Percentiles rank a stretch among this genome's conserved stretches.
Conservation (phyloP, 2,888 invertebrate species). For the Elysia crispata region DNA sequence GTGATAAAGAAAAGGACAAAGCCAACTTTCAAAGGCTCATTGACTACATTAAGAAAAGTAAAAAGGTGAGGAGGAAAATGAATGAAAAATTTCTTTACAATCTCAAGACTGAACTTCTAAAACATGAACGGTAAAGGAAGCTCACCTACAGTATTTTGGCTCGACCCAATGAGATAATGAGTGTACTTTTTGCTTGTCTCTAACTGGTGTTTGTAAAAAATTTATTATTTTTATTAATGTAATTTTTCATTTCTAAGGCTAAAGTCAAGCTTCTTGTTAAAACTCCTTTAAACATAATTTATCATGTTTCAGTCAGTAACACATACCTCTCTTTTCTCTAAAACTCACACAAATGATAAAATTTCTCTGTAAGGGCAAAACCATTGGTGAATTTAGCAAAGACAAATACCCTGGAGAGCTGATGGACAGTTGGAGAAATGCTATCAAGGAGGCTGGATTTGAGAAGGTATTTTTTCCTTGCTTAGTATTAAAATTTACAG, state of each 20-base stretch:
- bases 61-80: constrained; percentile 79
- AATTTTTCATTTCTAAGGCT: too few relatives aligned
- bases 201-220: too few relatives aligned
- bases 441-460: constrained; percentile 87
- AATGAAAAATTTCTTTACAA: background rate
- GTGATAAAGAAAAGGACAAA: constrained; percentile 93
- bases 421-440: constrained; percentile 91
- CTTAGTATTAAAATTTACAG: too few relatives aligned
- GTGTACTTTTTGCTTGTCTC: too few relatives aligned
- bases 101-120: background rate
- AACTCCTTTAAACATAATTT: too few relatives aligned
- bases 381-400: constrained; percentile 92
- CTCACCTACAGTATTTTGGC: too few relatives aligned
- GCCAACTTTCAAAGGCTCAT: constrained; percentile 85
- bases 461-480: constrained; percentile 81
- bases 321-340: background rate
- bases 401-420: constrained; percentile 96
- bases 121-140: too few relatives aligned
- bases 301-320: background rate
- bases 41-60: constrained; percentile 90
- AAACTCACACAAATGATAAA: background rate
- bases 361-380: constrained; percentile 84
- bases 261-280: too few relatives aligned
- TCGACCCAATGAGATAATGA: too few relatives aligned
- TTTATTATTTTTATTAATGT: too few relatives aligned